Percentiles rank a stretch among this genome's conserved stretches.
phyloP scores from a whole-genome alignment of 1,140 invertebrate genomes.

The Spodoptera litura region DNA sequence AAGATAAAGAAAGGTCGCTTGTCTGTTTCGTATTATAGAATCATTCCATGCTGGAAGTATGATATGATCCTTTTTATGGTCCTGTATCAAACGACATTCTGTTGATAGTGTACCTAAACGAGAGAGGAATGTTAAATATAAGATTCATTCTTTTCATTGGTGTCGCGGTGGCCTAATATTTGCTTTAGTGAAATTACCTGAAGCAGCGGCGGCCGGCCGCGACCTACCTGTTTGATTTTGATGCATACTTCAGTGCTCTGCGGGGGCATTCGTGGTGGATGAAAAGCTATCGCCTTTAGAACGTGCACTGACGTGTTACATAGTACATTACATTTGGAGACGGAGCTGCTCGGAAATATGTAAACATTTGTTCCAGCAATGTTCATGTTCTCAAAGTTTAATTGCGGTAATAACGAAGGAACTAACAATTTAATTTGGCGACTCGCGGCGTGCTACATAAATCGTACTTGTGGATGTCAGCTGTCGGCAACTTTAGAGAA shows the following conservation, averaged over 20 bases:
- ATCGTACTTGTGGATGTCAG: constrained; percentile 83
- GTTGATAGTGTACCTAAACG: constrained; percentile 50
- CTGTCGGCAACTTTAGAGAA: constrained; percentile 80
- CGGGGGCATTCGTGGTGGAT: constrained; percentile 60
- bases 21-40: constrained; percentile 76
- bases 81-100: constrained; percentile 60
- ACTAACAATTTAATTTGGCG: constrained; percentile 79
- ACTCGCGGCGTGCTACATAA: constrained; percentile 74
- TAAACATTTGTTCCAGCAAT: constrained; percentile 56
- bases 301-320: constrained; percentile 24
- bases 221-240: constrained; percentile 80
- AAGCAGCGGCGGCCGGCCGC: constrained; percentile 63
- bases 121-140: constrained; percentile 53
- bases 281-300: constrained; percentile 60
- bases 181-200: constrained; percentile 79
- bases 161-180: constrained; percentile 74
- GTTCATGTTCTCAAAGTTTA: constrained; percentile 76
- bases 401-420: constrained; percentile 80
- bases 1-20: constrained; percentile 83
- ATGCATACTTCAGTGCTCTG: constrained; percentile 78
- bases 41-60: constrained; percentile 70
- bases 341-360: constrained; percentile 31
- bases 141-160: constrained; percentile 68
- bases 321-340: constrained; percentile 38
- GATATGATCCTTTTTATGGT: constrained; percentile 75